Conservation (phyloP, 2,113 vertebrate genomes). For the Daphoenositta chrysoptera region DNA sequence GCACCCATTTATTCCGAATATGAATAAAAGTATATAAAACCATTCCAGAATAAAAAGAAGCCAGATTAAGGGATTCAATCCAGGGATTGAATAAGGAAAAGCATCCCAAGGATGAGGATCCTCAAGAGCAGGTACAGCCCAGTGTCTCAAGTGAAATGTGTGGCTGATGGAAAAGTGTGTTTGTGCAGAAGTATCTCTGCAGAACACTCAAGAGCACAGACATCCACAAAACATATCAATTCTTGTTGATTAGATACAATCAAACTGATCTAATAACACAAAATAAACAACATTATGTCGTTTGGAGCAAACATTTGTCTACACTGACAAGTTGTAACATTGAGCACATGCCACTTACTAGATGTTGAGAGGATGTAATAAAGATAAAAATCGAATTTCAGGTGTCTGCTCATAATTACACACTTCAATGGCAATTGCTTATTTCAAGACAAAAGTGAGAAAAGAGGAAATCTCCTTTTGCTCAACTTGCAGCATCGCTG, state of each 20-base stretch:
- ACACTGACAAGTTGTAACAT: background rate
- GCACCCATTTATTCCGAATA: background rate
- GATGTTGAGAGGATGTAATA: background rate
- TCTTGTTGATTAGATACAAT: background rate
- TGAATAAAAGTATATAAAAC: background rate
- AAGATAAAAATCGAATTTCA: background rate
- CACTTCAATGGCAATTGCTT: background rate
- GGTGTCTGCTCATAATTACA: background rate
- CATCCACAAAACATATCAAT: background rate
- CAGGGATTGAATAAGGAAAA: background rate
- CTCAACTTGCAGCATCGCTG: background rate
- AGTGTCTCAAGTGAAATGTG: rapidly evolving
- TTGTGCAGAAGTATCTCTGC: background rate
- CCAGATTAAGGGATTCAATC: background rate
- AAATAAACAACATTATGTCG: background rate
- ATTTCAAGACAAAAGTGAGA: background rate
- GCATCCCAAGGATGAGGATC: background rate
- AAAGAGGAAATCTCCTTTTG: background rate
- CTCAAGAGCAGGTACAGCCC: background rate
- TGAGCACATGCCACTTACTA: background rate
- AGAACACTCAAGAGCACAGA: background rate
- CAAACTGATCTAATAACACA: background rate
- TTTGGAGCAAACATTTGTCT: background rate
- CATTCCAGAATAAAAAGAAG: background rate
- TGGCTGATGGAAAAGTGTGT: background rate